A percentile compares a stretch with the other conserved stretches of the same genome.
Evolutionary conservation across 2,888 invertebrate genomes (phyloP).

Genomic region (Platycheirus rosarum): DNA sequence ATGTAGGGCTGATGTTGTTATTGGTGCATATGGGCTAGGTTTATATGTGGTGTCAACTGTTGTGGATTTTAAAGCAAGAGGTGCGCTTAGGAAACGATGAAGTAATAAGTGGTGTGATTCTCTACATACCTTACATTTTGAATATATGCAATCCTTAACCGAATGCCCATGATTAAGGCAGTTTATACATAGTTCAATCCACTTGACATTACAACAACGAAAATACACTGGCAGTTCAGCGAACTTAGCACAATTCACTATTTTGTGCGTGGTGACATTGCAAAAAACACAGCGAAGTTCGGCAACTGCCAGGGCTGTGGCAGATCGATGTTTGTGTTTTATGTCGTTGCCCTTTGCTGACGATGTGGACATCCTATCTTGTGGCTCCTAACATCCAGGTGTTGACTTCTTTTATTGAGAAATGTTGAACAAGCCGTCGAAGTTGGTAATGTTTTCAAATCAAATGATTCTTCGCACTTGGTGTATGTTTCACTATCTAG

Average conservation of each 20-base stretch:
- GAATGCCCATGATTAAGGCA: slow-evolving; percentile 21
- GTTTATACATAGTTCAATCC: slow-evolving; percentile 32
- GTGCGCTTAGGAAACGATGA: slow-evolving; percentile 26
- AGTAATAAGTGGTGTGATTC: slow-evolving; percentile 39
- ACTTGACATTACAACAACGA: slow-evolving; percentile 27
- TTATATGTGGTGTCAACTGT: not conserved
- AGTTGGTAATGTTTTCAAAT: slow-evolving; percentile 9
- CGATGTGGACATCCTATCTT: not conserved
- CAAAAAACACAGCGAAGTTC: slow-evolving; percentile 26
- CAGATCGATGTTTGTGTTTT: slow-evolving; percentile 7
- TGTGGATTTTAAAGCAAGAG: not conserved
- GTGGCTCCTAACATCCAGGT: slow-evolving; percentile 16
- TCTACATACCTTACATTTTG: slow-evolving; percentile 26
- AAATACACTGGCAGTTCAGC: slow-evolving; percentile 26
- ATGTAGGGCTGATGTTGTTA: slow-evolving; percentile 18
- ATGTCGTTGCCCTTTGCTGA: slow-evolving; percentile 7
- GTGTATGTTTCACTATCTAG: not conserved
- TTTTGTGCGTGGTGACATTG: slow-evolving; percentile 18
- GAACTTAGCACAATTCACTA: slow-evolving; percentile 36
- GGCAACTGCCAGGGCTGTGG: not conserved
- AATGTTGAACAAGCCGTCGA: slow-evolving; percentile 21
- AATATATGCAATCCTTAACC: slow-evolving; percentile 10
- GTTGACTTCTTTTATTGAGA: slow-evolving; percentile 21
- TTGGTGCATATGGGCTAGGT: not conserved
- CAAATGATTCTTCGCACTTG: slow-evolving; percentile 10